Evolutionary conservation across 1,140 invertebrate genomes (phyloP), one percentile per base, ranked within the genome.

Genomic region (Condylostylus longicornis): DNA sequence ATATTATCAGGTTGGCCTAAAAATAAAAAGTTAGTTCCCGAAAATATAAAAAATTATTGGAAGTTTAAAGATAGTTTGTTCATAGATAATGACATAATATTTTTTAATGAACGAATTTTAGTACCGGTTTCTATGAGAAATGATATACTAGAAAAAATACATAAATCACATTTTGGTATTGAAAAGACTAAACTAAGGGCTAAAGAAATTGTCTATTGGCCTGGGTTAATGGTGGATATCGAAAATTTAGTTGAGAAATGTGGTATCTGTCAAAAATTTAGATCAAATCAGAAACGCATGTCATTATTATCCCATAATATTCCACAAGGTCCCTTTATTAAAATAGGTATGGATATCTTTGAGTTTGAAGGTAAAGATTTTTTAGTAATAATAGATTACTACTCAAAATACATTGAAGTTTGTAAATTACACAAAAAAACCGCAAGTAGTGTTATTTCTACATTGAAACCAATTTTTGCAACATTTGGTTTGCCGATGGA

Each of bases 141-240:
- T 18, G 37, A 48, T 35, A 58, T 63, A 38, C 31, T 63, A 33
- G 25, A 45, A 0, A 40, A 42, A 23, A 28, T 64, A 6, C 60
- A 63, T 38, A 53, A 59, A 33, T 48, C 45, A 18, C 52, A 46
- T 46, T 19, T 47, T 2, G 53, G 48, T 8, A 38, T 48, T 4
- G 41, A 41, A 32, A 54, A 54, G 44, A 51, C 42, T 18, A 58
- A 58, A 43, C 38, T 41, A 17, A 45, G 43, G 10, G 56, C 61
- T 9, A 49, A 52, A 22, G 43, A 58, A 5, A 40, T 55, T 20
- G 42, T 62, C 13, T 64, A 46, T 37, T 64, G 61, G 59, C 50
- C 49, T 5, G 37, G 48, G 1, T 56, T 66, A 46, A 43, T 46
- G 18, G 40, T 40, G 9, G 39, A 63, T 29, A 49, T 63, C 6